These are phyloP conservation scores for Rhinopithecus roxellana DNA, from an alignment of 2,113 vertebrate species.

Conservation along the genomic window DNA sequence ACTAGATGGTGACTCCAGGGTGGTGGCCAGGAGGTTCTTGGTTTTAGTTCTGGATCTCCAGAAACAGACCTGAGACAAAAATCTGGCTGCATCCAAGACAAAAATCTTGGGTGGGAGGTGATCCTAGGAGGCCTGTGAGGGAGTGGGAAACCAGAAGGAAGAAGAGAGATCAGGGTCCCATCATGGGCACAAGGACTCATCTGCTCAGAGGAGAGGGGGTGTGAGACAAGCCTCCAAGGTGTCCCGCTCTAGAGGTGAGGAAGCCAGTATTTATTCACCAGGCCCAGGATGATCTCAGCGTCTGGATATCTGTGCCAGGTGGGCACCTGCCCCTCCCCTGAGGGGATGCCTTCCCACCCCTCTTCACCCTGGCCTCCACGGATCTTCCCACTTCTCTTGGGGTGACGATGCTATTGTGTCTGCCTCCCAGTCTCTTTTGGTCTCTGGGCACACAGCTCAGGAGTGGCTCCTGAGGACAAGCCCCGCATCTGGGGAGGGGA, in stretches of 20 bases:
- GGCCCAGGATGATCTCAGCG: too few species aligned
- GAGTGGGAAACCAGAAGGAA: background rate
- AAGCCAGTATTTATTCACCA: background rate
- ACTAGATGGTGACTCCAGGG: background rate
- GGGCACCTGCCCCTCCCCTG: background rate
- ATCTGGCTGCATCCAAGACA: background rate
- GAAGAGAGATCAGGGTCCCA: background rate
- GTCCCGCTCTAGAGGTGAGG: background rate
- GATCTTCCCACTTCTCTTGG: background rate
- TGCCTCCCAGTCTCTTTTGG: background rate
- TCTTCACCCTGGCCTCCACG: fast-evolving
- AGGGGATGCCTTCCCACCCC: too few species aligned
- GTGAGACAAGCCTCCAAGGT: fast-evolving
- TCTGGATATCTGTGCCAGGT: background rate
- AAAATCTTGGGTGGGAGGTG: too few species aligned
- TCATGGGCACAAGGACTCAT: fast-evolving
- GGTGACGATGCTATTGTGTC: background rate
- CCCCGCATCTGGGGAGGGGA: background rate
- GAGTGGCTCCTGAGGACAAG: background rate
- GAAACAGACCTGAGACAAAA: background rate
- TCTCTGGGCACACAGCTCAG: background rate
- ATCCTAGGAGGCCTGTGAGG: background rate
- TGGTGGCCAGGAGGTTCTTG: background rate
- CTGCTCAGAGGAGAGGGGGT: background rate
- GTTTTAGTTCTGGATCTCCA: background rate